Evolutionary conservation across 2,113 vertebrate genomes (phyloP), one percentile per base, ranked within the genome.

Genomic region (Echinops telfairi): DNA sequence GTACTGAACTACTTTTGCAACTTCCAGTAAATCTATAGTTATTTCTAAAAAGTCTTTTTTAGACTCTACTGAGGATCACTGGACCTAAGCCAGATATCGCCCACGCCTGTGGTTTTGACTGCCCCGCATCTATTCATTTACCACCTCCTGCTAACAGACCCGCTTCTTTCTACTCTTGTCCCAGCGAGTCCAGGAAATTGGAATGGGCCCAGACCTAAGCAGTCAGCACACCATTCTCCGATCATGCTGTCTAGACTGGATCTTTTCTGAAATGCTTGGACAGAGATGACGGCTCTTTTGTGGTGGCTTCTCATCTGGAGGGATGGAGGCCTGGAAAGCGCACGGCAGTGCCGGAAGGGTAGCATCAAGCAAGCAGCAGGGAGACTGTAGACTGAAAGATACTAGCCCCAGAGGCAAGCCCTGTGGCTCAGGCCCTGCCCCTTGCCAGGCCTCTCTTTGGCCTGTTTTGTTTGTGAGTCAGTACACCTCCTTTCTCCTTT

Each of bases 281-380:
- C 6, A 47, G 66, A 86, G 68, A 25, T 31, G 23, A 66, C 12
- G 36, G 64, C 2, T 76, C 33, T 81, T 43, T 81, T 27, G 47
- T 1, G 23, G 1, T 60, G 15, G 31, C 70, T 77, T 82, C 27
- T 20, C 58, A 62, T 83, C 81, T 78, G 33, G 70, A 92, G 62
- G 6, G 47, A 31, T 17, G 53, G 25, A 83, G 53, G 17, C n/a
- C 57, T 5, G 33, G 82, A 57, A 79, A 43, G 23, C 36, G 57
- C 33, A 1, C 0, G 31, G 4, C 38, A 10, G 23, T 19, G 6
- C 36, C 16, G 0, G 0, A 57, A n/a, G 22, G 15, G 68, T 71
- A 19, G 38, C 33, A n/a, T 27, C 76, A 40, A 82, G 36, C 27
- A 88, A 85, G 38, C 11, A 8, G 27, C 58, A 53, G 43, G 19